These are phyloP conservation scores for Zelostemma sp. DNA, from an alignment of 1,140 invertebrate genomes.

Conservation along the genomic window DNA sequence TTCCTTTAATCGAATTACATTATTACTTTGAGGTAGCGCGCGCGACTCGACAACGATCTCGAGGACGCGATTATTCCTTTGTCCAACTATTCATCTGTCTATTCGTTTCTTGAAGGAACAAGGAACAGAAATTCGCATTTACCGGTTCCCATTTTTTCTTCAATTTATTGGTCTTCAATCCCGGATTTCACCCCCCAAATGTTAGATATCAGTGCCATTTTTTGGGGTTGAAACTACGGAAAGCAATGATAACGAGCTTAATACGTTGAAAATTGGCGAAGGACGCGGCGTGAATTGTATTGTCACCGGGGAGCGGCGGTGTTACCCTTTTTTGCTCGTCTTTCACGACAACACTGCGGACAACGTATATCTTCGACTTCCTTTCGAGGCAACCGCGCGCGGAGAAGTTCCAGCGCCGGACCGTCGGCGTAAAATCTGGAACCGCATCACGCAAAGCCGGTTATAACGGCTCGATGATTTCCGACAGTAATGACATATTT, in stretches of 20 bases:
- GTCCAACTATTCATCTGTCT: conserved; percentile 4
- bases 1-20: conserved; percentile 67
- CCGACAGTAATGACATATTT: conserved; percentile 64
- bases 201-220: too few species aligned
- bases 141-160: too few species aligned
- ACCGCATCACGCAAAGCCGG: conserved; percentile 56
- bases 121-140: too few species aligned
- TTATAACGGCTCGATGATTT: conserved; percentile 59
- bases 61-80: conserved; percentile 19
- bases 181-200: too few species aligned
- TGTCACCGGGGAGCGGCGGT: too few species aligned
- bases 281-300: too few species aligned
- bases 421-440: conserved; percentile 50
- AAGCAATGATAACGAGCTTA: too few species aligned
- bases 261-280: too few species aligned
- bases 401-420: conserved; percentile 30
- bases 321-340: background rate
- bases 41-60: conserved; percentile 29
- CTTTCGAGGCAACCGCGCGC: conserved; percentile 34
- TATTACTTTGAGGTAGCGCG: conserved; percentile 55
- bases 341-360: background rate
- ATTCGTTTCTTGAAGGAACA: conserved; percentile 3
- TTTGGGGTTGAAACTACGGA: too few species aligned
- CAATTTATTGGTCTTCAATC: too few species aligned
- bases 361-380: conserved; percentile 35